A percentile compares a stretch with the other conserved stretches of the same genome.
Conservation (phyloP, 2,888 invertebrate species). For the Stratiomys singularior region DNA sequence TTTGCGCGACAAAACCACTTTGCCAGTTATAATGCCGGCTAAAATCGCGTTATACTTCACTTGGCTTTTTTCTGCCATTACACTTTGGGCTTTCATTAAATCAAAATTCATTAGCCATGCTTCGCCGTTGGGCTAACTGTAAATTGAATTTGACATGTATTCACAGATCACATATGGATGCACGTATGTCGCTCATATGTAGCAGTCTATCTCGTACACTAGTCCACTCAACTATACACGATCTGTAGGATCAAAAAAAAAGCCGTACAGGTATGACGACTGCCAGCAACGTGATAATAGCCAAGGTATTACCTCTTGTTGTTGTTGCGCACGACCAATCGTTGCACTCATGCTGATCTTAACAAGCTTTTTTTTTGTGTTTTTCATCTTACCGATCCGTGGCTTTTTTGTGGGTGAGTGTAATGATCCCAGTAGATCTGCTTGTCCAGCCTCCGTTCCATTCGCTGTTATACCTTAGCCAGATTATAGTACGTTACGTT, state of each 20-base stretch:
- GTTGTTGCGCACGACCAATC: slow-evolving; percentile 13
- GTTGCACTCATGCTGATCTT: slow-evolving; percentile 20
- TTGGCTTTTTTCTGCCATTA: slow-evolving; percentile 3
- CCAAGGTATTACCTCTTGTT: neutral
- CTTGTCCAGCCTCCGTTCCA: neutral
- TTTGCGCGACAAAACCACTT: neutral
- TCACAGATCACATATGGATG: slow-evolving; percentile 2
- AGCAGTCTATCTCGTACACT: too few species aligned
- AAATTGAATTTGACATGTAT: slow-evolving; percentile 39
- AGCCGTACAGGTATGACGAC: too few species aligned
- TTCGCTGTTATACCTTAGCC: neutral
- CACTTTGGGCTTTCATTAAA: slow-evolving; percentile 38
- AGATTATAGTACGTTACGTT: neutral
- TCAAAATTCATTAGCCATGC: slow-evolving; percentile 37
- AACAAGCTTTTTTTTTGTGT: neutral
- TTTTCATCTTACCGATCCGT: neutral
- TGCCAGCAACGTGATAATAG: too few species aligned
- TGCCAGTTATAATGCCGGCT: neutral
- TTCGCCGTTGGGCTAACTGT: slow-evolving; percentile 13
- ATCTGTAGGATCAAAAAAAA: too few species aligned
- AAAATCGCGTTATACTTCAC: neutral
- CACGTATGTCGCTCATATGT: too few species aligned
- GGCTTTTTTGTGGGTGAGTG: slow-evolving; percentile 29
- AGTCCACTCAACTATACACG: too few species aligned
- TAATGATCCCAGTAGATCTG: slow-evolving; percentile 19